Conservation (phyloP, 2,797 vertebrate genomes). For the Eulemur mongoz region DNA sequence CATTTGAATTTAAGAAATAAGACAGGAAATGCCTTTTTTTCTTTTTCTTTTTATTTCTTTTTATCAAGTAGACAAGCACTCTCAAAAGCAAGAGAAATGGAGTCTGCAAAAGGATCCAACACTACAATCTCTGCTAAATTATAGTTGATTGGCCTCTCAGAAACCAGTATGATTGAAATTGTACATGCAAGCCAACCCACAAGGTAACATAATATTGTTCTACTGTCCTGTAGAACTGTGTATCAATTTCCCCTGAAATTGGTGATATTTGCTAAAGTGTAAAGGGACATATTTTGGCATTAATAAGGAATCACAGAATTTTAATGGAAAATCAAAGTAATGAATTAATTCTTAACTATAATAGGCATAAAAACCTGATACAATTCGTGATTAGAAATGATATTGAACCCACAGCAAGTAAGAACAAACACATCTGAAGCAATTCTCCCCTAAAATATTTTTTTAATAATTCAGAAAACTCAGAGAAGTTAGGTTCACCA, state of each 20-base stretch:
- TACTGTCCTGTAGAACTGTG: neutral
- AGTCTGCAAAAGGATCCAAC: constrained; percentile 47
- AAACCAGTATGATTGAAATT: constrained; percentile 64
- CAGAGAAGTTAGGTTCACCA: neutral
- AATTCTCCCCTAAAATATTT: neutral
- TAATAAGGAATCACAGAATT: constrained; percentile 49
- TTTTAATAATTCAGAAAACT: neutral
- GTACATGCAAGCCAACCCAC: constrained; percentile 56
- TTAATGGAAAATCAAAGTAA: constrained; percentile 61
- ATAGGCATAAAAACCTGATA: neutral
- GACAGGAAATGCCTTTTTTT: constrained; percentile 8
- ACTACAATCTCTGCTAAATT: constrained; percentile 71
- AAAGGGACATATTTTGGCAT: constrained; percentile 38
- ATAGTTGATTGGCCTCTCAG: constrained; percentile 72
- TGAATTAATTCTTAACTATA: constrained; percentile 55
- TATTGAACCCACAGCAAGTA: neutral
- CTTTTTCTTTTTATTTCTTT: constrained; percentile 29
- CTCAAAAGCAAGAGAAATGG: constrained; percentile 66
- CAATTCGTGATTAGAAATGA: constrained; percentile 17
- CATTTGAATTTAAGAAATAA: constrained; percentile 66
- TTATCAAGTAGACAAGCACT: constrained; percentile 62
- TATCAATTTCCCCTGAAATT: constrained; percentile 60
- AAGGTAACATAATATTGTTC: constrained; percentile 22
- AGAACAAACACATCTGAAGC: neutral
- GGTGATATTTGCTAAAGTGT: neutral